phyloP scores from a whole-genome alignment of 2,797 vertebrate species.

The Eulemur coronatus region DNA sequence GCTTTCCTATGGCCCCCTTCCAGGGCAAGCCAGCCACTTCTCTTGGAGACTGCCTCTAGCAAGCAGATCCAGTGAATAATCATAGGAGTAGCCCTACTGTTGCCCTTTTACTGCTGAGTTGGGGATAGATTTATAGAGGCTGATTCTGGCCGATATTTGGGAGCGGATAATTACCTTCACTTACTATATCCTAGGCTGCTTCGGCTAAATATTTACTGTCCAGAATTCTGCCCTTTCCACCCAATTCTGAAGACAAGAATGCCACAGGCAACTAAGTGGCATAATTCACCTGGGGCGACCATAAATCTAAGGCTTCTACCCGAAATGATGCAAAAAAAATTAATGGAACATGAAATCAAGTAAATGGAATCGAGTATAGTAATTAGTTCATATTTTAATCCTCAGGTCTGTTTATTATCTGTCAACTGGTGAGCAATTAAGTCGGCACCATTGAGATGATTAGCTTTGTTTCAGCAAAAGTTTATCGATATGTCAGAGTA shows the following conservation, averaged over 20 bases:
- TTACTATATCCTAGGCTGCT: conserved; percentile 49
- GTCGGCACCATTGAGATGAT: conserved; percentile 17
- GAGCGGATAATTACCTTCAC: conserved; percentile 50
- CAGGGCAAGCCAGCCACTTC: not conserved
- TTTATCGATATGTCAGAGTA: conserved; percentile 68
- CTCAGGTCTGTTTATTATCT: conserved; percentile 72
- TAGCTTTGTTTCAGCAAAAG: conserved; percentile 72
- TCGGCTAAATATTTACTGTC: conserved; percentile 55
- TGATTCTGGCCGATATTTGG: conserved; percentile 58
- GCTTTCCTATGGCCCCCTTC: not conserved
- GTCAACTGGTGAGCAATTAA: conserved; percentile 72
- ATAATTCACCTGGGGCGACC: conserved; percentile 37
- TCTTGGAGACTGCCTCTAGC: not conserved
- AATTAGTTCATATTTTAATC: conserved; percentile 81
- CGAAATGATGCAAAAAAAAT: conserved; percentile 68
- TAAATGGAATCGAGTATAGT: conserved; percentile 72
- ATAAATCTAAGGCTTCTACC: conserved; percentile 63
- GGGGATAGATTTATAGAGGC: conserved; percentile 47
- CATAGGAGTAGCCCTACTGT: conserved; percentile 12
- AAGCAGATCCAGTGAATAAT: conserved; percentile 31
- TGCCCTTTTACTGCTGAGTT: conserved; percentile 49
- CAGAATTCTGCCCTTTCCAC: conserved; percentile 64
- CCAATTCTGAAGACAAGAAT: conserved; percentile 7
- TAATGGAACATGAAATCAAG: conserved; percentile 79
- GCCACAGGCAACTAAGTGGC: conserved; percentile 47